Evolutionary conservation across 2,113 vertebrate species (phyloP).

Genomic region (Empidonax traillii): DNA sequence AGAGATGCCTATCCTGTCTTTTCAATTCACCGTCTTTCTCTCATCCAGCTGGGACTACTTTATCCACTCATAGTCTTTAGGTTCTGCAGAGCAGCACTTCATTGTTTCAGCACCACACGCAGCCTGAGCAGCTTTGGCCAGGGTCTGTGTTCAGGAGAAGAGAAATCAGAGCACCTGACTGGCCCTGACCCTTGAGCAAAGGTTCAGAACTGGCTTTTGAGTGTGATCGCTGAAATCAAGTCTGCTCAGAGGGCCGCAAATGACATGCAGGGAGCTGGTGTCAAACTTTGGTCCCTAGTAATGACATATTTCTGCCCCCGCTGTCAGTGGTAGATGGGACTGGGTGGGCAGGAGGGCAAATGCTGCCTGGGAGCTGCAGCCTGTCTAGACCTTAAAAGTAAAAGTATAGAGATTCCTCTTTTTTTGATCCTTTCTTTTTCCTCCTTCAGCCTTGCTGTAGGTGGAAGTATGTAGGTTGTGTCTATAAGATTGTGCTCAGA

Average conservation of each 20-base stretch:
- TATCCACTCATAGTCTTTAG: background rate
- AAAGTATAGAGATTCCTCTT: background rate
- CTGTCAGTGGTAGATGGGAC: background rate
- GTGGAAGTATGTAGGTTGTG: background rate
- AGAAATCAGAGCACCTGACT: background rate
- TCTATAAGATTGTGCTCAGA: background rate
- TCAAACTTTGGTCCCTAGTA: background rate
- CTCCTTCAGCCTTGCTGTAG: background rate
- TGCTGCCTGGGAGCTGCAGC: background rate
- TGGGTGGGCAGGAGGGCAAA: background rate
- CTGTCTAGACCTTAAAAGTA: background rate
- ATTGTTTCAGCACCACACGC: accelerated
- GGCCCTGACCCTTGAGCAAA: background rate
- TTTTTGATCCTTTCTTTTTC: accelerated
- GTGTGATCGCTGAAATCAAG: accelerated
- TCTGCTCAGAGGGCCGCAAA: background rate
- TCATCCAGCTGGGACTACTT: background rate
- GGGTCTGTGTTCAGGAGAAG: background rate
- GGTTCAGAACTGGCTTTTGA: background rate
- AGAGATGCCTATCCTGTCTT: accelerated
- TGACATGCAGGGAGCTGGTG: background rate
- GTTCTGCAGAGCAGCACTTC: background rate
- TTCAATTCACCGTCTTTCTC: background rate
- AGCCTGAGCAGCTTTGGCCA: background rate
- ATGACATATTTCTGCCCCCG: accelerated